A percentile compares a stretch with the other conserved stretches of the same genome.
Evolutionary conservation across 2,797 vertebrate genomes (phyloP).

Genomic region (Gephyroberyx darwinii): DNA sequence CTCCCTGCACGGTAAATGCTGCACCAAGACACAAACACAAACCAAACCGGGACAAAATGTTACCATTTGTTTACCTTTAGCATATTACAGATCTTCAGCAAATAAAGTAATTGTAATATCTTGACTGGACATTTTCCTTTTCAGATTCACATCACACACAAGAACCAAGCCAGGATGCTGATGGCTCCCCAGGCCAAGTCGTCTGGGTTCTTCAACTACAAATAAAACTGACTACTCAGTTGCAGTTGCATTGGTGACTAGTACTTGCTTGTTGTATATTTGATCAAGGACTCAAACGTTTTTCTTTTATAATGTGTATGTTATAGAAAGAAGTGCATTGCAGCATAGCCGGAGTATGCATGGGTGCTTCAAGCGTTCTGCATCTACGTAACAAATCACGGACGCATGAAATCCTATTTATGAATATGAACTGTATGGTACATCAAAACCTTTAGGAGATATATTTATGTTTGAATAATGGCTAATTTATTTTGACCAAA

Average conservation of each 20-base stretch:
- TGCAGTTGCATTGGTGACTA: conserved; percentile 7
- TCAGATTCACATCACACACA: conserved; percentile 93
- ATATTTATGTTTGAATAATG: conserved; percentile 61
- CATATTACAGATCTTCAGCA: not conserved
- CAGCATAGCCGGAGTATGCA: conserved; percentile 18
- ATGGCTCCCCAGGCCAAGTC: conserved; percentile 86
- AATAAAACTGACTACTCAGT: conserved; percentile 64
- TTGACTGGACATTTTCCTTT: conserved; percentile 31
- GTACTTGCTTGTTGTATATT: conserved; percentile 55
- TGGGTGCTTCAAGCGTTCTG: conserved; percentile 35
- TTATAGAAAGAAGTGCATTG: conserved; percentile 45
- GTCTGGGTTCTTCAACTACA: conserved; percentile 86
- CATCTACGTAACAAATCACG: conserved; percentile 47
- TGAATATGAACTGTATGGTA: conserved; percentile 44
- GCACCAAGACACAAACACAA: not conserved
- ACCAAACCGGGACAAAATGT: not conserved
- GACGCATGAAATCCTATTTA: conserved; percentile 63
- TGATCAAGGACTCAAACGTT: conserved; percentile 54
- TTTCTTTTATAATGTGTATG: conserved; percentile 42
- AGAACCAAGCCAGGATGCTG: conserved; percentile 93
- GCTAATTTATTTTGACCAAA: conserved; percentile 60
- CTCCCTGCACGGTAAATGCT: conserved; percentile 89
- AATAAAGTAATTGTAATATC: not conserved
- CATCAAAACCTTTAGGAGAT: conserved; percentile 8
- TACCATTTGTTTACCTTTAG: not conserved